Evolutionary conservation across 2,888 invertebrate species (phyloP).

Genomic region (Andricus quercusramuli): DNA sequence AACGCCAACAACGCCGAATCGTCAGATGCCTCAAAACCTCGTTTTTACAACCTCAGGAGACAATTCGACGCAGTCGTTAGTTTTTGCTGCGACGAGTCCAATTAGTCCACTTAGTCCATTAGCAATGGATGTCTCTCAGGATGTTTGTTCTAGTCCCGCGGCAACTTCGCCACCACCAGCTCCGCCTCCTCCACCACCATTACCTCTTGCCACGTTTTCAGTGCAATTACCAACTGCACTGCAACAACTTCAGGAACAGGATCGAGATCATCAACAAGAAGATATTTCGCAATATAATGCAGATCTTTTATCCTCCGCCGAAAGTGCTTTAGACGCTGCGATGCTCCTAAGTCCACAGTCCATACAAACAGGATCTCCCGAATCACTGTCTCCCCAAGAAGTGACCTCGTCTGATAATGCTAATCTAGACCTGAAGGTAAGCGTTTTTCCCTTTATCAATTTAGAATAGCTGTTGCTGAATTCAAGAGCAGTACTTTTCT

Average conservation of each 20-base stretch:
- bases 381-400: constrained; percentile 76
- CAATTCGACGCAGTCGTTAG: constrained; percentile 71
- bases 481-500: too few species aligned
- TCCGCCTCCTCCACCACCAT: constrained; percentile 75
- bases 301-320: constrained; percentile 75
- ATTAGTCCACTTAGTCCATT: constrained; percentile 72
- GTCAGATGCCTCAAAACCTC: constrained; percentile 74
- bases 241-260: constrained; percentile 68
- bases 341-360: constrained; percentile 75
- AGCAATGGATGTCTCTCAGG: constrained; percentile 73
- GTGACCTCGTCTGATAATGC: constrained; percentile 75
- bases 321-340: constrained; percentile 77
- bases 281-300: constrained; percentile 69
- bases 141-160: constrained; percentile 71
- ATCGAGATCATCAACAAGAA: constrained; percentile 57
- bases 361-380: constrained; percentile 71
- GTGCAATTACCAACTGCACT: constrained; percentile 72
- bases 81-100: constrained; percentile 71
- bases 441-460: neutral
- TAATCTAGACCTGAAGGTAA: constrained; percentile 74
- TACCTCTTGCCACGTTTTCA: constrained; percentile 77
- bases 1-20: constrained; percentile 81
- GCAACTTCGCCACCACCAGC: constrained; percentile 56
- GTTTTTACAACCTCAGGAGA: constrained; percentile 75
- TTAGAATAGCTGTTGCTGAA: neutral